Evolutionary conservation across 1,140 invertebrate species (phyloP).

Genomic region (Eumeta japonica): DNA sequence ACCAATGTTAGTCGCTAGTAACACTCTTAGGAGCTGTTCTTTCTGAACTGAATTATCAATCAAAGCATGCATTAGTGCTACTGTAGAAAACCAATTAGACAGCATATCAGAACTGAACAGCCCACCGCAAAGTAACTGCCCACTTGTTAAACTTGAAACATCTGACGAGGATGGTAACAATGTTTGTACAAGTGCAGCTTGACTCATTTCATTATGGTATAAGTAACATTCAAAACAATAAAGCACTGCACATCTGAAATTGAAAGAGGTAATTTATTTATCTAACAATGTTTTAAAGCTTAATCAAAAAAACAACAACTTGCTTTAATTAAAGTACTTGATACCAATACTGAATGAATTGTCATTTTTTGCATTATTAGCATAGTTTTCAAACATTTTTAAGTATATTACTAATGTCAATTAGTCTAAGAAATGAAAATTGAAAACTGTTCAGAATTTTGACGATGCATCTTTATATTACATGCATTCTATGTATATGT

Average conservation of each 20-base stretch:
- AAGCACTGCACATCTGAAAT: conserved; percentile 85
- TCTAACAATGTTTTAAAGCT: too few relatives aligned
- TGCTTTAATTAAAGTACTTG: too few relatives aligned
- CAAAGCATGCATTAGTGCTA: conserved; percentile 88
- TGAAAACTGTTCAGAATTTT: too few relatives aligned
- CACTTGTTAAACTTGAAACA: conserved; percentile 67
- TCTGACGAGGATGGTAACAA: conserved; percentile 82
- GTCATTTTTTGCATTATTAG: too few relatives aligned
- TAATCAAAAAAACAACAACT: too few relatives aligned
- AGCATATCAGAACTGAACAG: conserved; percentile 87
- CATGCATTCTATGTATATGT: too few relatives aligned
- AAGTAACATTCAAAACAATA: conserved; percentile 98
- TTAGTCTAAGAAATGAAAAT: too few relatives aligned
- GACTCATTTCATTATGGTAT: conserved; percentile 89
- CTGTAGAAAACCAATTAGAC: conserved; percentile 97
- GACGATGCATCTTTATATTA: too few relatives aligned
- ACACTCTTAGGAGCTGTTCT: conserved; percentile 88
- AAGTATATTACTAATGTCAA: too few relatives aligned
- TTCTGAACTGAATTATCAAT: conserved; percentile 87
- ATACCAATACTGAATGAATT: too few relatives aligned
- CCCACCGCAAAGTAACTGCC: conserved; percentile 92
- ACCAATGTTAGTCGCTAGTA: conserved; percentile 83
- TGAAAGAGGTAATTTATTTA: too few relatives aligned
- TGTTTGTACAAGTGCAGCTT: conserved; percentile 86
- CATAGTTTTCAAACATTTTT: too few relatives aligned